Conservation (phyloP, 2,888 invertebrate genomes). For the Drosophila hamatofila region DNA sequence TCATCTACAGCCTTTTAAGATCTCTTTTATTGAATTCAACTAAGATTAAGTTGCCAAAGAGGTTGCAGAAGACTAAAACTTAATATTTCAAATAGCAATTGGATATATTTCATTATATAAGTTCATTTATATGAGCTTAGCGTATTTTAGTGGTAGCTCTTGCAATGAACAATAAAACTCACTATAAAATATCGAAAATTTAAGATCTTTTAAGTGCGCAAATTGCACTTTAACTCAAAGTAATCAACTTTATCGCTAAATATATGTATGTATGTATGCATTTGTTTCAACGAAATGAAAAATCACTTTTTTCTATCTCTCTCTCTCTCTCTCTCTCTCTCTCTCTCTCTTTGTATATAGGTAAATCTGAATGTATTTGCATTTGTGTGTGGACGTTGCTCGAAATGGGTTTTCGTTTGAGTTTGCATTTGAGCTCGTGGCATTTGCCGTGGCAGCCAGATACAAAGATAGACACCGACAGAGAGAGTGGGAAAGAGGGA, state of each 20-base stretch:
- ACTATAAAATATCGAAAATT: background rate
- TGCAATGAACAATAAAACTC: background rate
- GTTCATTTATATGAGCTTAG: background rate
- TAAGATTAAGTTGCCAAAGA: too few species aligned
- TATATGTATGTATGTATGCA: background rate
- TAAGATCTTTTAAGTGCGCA: background rate
- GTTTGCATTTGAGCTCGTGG: conserved; percentile 6
- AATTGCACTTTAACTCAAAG: background rate
- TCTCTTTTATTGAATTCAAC: too few species aligned
- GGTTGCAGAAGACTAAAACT: too few species aligned
- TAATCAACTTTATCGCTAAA: background rate
- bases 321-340: background rate
- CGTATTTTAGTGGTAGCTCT: background rate
- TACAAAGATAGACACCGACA: conserved; percentile 9
- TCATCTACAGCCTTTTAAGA: too few species aligned
- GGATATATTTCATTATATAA: background rate
- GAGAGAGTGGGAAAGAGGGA: background rate
- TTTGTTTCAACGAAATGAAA: background rate
- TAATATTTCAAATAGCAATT: background rate
- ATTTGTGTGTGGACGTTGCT: conserved; percentile 2
- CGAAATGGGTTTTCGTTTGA: conserved; percentile 2
- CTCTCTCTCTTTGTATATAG: background rate
- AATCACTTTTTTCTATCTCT: background rate
- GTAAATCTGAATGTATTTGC: background rate
- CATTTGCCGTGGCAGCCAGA: conserved; percentile 7